These are phyloP conservation scores for Gryllus bimaculatus DNA, from an alignment of 1,140 invertebrate species.

Conservation along the genomic window DNA sequence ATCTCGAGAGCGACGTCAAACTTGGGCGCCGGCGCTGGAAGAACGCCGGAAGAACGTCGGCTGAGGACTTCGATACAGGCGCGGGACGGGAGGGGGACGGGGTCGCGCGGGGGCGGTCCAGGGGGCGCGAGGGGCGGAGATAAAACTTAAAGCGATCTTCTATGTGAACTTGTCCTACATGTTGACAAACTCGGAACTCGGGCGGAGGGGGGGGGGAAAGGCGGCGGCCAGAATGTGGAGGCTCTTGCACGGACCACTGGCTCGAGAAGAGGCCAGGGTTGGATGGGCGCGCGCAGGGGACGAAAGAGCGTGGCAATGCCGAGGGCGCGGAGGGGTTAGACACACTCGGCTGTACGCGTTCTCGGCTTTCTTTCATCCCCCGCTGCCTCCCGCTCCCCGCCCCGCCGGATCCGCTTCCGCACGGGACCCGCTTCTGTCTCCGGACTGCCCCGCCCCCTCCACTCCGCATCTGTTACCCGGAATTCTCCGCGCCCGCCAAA, in stretches of 20 bases:
- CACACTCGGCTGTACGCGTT: too few species aligned
- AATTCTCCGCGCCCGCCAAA: background rate
- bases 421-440: background rate
- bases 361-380: too few species aligned
- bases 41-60: background rate
- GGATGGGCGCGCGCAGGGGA: background rate
- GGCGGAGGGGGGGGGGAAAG: too few species aligned
- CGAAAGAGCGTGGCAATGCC: too few species aligned
- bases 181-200: background rate
- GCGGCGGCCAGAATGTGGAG: background rate
- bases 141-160: conserved; percentile 5
- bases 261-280: background rate
- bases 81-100: background rate
- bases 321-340: too few species aligned
- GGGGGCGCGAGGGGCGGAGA: background rate
- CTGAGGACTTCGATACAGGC: background rate
- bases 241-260: background rate
- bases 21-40: background rate
- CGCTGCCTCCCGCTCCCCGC: too few species aligned
- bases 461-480: background rate
- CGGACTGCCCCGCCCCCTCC: background rate
- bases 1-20: background rate
- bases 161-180: conserved; percentile 1
- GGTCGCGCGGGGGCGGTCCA: background rate
- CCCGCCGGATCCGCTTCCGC: too few species aligned